Base-by-base conservation (phyloP, 2,888 invertebrate genomes). In the Cybosia mesomella region DNA sequence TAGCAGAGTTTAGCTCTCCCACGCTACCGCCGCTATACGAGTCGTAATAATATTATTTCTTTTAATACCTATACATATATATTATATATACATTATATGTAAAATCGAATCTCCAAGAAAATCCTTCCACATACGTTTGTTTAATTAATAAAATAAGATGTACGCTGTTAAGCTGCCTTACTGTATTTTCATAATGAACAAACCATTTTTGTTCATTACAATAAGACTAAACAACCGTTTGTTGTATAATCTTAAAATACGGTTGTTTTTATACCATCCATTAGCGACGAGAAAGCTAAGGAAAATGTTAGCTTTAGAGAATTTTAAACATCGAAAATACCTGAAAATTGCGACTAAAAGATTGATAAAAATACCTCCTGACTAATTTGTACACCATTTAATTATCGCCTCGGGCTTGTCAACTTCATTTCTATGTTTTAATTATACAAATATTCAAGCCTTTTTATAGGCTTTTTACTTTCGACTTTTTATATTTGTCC, bases 381-480 rank as follows among this genome's bases (percentile, higher is more conserved):
- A 84, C 77, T 86, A 82, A 82, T 86, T 87, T 43, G 84, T 87
- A 83, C 80, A 83, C 85, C 88, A 86, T 77, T 91, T 89, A 87
- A 91, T 91, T 90, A 92, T 87, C 87, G 87, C 83, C 74, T 83
- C 73, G 76, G 83, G 83, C 87, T 84, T 85, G 81, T 74, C 70
- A 83, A 86, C 85, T 88, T 88, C 86, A 89, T 90, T 87, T 83
- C 85, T 84, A 91, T 91, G 91, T 91, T 92, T n/a, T 90, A 90
- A 92, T 92, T 90, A 92, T 90, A 89, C 86, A 91, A 92, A 91
- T 89, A 83, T 82, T 80, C 71, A 83, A 88, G 80, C 85, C 86
- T 83, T 89, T 91, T 89, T 87, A 81, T 76, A 76, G 75, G 76
- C 70, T 79, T 74, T 80, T 68, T 73, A 77, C 76, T 85, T 28